Percentiles rank a stretch among this genome's conserved stretches.
Conservation (phyloP, 2,113 vertebrate species). For the Laterallus jamaicensis region DNA sequence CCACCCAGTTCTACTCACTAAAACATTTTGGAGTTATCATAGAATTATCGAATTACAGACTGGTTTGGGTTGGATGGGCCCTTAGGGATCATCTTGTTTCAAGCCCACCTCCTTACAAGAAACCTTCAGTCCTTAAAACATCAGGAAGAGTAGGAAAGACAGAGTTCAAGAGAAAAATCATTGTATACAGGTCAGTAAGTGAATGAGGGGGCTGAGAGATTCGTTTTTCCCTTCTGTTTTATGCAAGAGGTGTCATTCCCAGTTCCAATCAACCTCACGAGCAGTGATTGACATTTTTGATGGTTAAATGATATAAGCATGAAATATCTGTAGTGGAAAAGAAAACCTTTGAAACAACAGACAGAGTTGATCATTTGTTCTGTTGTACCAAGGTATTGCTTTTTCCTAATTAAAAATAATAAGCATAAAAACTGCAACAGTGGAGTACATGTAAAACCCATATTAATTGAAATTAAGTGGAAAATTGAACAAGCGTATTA, state of each 20-base stretch:
- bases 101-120: too few relatives aligned
- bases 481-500: slow-evolving; percentile 59
- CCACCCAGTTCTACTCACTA: not conserved
- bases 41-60: too few relatives aligned
- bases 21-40: not conserved
- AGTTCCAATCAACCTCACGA: not conserved
- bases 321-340: not conserved
- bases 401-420: slow-evolving; percentile 69
- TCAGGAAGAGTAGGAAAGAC: not conserved
- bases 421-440: slow-evolving; percentile 40
- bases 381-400: slow-evolving; percentile 23
- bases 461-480: slow-evolving; percentile 67
- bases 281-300: not conserved
- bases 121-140: not conserved
- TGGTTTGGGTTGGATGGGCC: too few relatives aligned
- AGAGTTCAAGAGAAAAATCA: not conserved
- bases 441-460: not conserved
- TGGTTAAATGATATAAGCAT: not conserved
- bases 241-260: fast-evolving
- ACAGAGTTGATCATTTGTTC: not conserved
- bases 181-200: not conserved
- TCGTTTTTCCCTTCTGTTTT: not conserved
- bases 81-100: too few relatives aligned
- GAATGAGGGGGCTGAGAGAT: not conserved
- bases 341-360: not conserved